Percentiles rank a stretch among this genome's conserved stretches.
phyloP scores from a whole-genome alignment of 2,888 invertebrate species.

The Myopa testacea region DNA sequence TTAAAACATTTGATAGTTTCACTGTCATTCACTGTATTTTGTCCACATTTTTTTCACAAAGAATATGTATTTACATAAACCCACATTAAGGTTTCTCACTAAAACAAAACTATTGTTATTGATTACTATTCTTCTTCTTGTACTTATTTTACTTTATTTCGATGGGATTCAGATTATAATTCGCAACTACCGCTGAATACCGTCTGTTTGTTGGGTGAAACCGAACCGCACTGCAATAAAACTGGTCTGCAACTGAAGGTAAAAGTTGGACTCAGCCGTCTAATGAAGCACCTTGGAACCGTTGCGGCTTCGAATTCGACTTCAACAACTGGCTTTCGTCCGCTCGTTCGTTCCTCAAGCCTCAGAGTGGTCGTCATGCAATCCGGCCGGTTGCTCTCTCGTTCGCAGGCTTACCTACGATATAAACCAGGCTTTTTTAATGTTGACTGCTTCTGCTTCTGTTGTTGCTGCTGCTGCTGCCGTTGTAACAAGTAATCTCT shows the following conservation, averaged over 20 bases:
- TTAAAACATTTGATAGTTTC: no score
- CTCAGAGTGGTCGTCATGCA: background rate
- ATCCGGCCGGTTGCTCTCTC: slow-evolving; percentile 13
- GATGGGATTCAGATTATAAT: background rate
- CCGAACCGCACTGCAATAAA: slow-evolving; percentile 50
- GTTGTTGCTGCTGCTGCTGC: background rate
- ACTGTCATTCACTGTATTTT: no score
- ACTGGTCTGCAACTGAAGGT: slow-evolving; percentile 54
- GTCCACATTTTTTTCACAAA: no score
- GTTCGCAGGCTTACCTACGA: background rate
- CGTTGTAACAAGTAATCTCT: background rate
- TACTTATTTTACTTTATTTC: background rate
- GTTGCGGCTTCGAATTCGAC: slow-evolving; percentile 21
- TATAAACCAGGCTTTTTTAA: no score
- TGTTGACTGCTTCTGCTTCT: no score
- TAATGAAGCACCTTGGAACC: slow-evolving; percentile 44
- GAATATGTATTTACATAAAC: no score
- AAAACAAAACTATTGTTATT: no score
- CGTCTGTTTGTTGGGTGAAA: slow-evolving; percentile 20
- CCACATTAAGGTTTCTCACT: no score
- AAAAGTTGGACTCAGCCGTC: slow-evolving; percentile 47
- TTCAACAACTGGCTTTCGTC: background rate
- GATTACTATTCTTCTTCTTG: no score
- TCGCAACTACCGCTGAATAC: background rate
- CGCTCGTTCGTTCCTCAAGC: background rate